A percentile compares a stretch with the other conserved stretches of the same genome.
Evolutionary conservation across 2,113 vertebrate species (phyloP).

Genomic region (Smithornis capensis): DNA sequence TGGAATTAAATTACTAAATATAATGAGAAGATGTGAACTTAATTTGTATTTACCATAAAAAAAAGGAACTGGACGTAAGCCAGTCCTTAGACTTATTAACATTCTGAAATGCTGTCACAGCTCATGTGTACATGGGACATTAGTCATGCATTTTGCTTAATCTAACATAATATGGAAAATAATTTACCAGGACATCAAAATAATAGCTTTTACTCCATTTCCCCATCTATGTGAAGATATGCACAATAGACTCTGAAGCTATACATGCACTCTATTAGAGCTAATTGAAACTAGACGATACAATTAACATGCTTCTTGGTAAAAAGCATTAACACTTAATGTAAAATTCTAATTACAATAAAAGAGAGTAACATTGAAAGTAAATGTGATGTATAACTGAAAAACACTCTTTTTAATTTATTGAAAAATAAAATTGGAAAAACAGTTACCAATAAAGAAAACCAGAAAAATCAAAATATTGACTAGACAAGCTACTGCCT

Average conservation of each 20-base stretch:
- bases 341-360: conserved; percentile 74
- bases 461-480: neutral
- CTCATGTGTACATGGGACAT: conserved; percentile 74
- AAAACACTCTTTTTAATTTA: conserved; percentile 55
- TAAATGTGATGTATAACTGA: conserved; percentile 57
- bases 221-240: conserved; percentile 64
- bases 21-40: conserved; percentile 59
- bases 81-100: conserved; percentile 80
- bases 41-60: conserved; percentile 65
- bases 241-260: conserved; percentile 75
- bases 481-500: neutral
- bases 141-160: conserved; percentile 82
- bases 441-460: conserved; percentile 17
- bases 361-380: conserved; percentile 53
- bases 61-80: conserved; percentile 74
- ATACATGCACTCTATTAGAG: conserved; percentile 71
- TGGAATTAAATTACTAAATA: conserved; percentile 53
- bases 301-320: conserved; percentile 77
- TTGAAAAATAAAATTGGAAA: conserved; percentile 43
- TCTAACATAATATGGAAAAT: conserved; percentile 77
- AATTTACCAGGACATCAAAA: conserved; percentile 84
- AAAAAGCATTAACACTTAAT: conserved; percentile 74
- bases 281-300: conserved; percentile 81
- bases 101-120: conserved; percentile 74
- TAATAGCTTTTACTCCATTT: conserved; percentile 78